Percentiles rank a stretch among this genome's conserved stretches.
Conservation (phyloP, 2,888 invertebrate genomes). For the Luperina nickerlii region DNA sequence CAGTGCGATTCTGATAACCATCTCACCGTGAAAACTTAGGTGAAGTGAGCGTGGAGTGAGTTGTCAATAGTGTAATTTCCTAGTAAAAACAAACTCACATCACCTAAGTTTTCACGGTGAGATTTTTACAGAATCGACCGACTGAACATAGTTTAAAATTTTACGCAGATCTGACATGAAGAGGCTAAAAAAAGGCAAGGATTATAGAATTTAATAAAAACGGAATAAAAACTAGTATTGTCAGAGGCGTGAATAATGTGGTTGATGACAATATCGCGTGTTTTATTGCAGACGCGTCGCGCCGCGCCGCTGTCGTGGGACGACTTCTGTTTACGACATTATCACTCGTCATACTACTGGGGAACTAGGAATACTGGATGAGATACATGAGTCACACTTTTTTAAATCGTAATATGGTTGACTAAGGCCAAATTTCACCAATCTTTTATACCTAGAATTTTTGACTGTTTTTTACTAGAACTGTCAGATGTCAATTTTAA, state of each 20-base stretch:
- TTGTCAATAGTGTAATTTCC: no score
- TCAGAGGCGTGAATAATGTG: slow-evolving; percentile 41
- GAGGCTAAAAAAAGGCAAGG: neutral
- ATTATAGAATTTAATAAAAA: slow-evolving; percentile 30
- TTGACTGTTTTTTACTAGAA: no score
- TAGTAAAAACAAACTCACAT: no score
- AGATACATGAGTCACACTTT: slow-evolving; percentile 13
- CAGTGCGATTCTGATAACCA: no score
- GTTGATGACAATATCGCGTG: slow-evolving; percentile 81
- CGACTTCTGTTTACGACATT: slow-evolving; percentile 81
- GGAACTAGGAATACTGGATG: slow-evolving; percentile 65
- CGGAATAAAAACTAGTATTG: slow-evolving; percentile 36
- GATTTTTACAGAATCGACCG: no score
- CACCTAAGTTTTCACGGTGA: no score
- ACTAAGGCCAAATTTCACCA: neutral
- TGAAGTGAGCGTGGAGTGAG: no score
- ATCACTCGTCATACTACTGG: slow-evolving; percentile 67
- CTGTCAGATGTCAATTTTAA: no score
- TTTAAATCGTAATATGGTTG: neutral
- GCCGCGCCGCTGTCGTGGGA: slow-evolving; percentile 57
- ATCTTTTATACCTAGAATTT: no score
- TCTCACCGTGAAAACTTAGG: no score
- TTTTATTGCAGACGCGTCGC: slow-evolving; percentile 72
- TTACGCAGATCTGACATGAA: neutral
- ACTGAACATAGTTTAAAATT: neutral